A percentile compares a stretch with the other conserved stretches of the same genome.
phyloP scores from a whole-genome alignment of 2,797 vertebrate species.

The Hafferia zeledoni region DNA sequence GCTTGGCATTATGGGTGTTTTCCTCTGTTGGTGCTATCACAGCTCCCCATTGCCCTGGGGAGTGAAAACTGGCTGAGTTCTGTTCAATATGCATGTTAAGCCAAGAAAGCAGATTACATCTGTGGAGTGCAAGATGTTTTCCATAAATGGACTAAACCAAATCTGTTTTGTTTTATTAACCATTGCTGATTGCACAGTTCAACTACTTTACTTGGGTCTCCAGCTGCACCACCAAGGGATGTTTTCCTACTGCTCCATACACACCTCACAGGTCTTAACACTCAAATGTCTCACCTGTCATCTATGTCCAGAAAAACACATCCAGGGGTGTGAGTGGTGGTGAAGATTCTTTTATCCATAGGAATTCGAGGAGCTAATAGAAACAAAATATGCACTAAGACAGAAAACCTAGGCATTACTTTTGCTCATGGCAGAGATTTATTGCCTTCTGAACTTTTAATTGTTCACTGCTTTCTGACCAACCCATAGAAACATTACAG shows the following conservation, averaged over 20 bases:
- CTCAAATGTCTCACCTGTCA: constrained; percentile 82
- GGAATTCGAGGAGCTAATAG: constrained; percentile 89
- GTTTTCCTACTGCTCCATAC: neutral
- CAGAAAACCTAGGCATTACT: neutral
- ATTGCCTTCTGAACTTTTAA: neutral
- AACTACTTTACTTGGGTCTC: neutral
- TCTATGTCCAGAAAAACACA: constrained; percentile 96
- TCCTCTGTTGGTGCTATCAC: neutral
- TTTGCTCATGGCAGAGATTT: neutral
- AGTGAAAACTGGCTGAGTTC: neutral
- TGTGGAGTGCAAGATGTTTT: neutral
- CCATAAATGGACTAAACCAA: neutral
- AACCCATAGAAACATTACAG: neutral
- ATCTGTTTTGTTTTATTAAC: neutral
- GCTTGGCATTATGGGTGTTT: neutral
- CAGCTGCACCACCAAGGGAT: neutral
- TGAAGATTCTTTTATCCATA: constrained; percentile 92
- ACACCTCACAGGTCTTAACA: neutral
- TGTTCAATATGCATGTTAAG: neutral
- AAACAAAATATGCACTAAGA: neutral
- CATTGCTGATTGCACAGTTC: neutral
- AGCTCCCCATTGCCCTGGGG: neutral
- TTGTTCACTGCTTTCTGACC: neutral
- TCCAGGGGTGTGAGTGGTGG: constrained; percentile 92
- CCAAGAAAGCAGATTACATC: neutral